Percentiles rank a stretch among this genome's conserved stretches.
Conservation (phyloP, 2,113 vertebrate species). For the Colossoma macropomum region DNA sequence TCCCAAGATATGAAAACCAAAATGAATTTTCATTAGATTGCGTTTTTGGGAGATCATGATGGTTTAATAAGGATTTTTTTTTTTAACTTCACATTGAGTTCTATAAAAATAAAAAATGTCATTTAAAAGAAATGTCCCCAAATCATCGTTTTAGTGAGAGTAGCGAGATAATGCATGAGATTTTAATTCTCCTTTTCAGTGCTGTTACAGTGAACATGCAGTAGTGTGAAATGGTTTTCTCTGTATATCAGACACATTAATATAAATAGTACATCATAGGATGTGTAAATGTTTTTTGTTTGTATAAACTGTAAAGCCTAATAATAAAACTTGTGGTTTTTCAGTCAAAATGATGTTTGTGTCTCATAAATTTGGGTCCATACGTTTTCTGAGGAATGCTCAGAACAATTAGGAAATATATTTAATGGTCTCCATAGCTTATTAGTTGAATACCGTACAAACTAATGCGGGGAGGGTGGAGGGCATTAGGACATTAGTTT, state of each 20-base stretch:
- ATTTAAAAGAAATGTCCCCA: no score
- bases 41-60: background rate
- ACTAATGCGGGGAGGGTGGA: no score
- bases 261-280: constrained; percentile 25
- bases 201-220: background rate
- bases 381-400: background rate
- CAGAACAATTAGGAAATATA: background rate
- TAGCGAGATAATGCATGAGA: background rate
- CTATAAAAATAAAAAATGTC: background rate
- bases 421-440: background rate
- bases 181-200: background rate
- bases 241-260: constrained; percentile 18
- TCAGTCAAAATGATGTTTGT: constrained; percentile 11
- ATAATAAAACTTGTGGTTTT: constrained; percentile 58
- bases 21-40: no score
- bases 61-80: background rate
- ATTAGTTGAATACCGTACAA: no score
- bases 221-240: background rate
- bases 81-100: background rate
- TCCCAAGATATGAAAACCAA: background rate
- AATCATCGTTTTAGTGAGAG: background rate
- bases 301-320: constrained; percentile 58
- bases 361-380: background rate
- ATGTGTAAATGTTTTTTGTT: constrained; percentile 42
- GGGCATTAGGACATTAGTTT: no score